Percentiles rank a stretch among this genome's conserved stretches.
Conservation (phyloP, 2,113 vertebrate species). For the Pseudorectes ferrugineus region DNA sequence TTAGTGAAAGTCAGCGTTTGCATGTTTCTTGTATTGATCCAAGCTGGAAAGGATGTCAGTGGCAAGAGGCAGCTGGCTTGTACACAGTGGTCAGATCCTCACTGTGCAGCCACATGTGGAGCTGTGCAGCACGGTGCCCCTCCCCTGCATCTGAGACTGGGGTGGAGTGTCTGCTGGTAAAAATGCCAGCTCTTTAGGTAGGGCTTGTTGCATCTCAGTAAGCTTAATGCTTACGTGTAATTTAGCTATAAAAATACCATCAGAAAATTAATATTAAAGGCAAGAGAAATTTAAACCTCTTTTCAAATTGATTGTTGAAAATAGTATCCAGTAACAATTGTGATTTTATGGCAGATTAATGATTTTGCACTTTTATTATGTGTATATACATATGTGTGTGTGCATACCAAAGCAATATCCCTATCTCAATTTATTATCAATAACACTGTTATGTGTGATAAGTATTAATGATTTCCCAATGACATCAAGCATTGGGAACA, state of each 20-base stretch:
- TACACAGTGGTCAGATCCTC: neutral
- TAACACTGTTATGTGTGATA: neutral
- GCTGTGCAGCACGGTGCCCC: neutral
- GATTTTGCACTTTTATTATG: neutral
- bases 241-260: neutral
- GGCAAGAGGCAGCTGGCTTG: neutral
- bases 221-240: neutral
- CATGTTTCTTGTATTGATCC: neutral
- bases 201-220: neutral
- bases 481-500: neutral
- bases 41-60: neutral
- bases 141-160: neutral
- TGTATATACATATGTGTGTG: neutral
- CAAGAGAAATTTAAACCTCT: neutral
- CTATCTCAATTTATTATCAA: neutral
- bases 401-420: neutral
- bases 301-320: neutral
- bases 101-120: accelerated
- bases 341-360: neutral
- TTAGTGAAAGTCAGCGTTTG: neutral
- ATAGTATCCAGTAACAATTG: neutral
- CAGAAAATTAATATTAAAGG: neutral
- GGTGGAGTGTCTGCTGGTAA: neutral
- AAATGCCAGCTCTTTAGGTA: neutral
- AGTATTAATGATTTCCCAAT: neutral